Conservation (phyloP, 2,888 invertebrate species). For the Agrotis exclamationis region DNA sequence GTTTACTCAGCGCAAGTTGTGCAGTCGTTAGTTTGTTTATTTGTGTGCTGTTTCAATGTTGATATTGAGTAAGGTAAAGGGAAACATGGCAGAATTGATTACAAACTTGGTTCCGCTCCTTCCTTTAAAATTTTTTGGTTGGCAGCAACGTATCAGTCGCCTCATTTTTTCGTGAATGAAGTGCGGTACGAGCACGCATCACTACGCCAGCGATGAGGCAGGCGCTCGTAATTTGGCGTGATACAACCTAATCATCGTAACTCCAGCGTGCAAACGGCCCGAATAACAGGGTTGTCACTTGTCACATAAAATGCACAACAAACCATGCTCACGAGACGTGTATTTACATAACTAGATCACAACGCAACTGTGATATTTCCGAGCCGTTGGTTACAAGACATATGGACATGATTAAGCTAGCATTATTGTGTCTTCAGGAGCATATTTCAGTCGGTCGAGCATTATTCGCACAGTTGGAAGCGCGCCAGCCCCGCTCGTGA, state of each 20-base stretch:
- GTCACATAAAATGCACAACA: slow-evolving; percentile 55
- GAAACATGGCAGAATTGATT: slow-evolving; percentile 15
- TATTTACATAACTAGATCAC: slow-evolving; percentile 65
- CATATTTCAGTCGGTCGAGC: slow-evolving; percentile 71
- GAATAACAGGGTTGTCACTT: slow-evolving; percentile 47
- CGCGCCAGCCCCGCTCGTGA: slow-evolving; percentile 66
- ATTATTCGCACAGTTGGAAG: slow-evolving; percentile 66
- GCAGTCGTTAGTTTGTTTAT: slow-evolving; percentile 49
- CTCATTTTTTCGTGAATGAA: slow-evolving; percentile 5
- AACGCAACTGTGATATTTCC: slow-evolving; percentile 70
- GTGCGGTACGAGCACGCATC: slow-evolving; percentile 16
- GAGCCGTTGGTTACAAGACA: slow-evolving; percentile 69
- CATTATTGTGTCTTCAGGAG: slow-evolving; percentile 75
- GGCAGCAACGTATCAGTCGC: not conserved
- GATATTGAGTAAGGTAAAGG: slow-evolving; percentile 17
- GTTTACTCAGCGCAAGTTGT: slow-evolving; percentile 48
- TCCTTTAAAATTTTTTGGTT: not conserved
- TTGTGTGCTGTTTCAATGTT: slow-evolving; percentile 38
- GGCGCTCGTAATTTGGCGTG: slow-evolving; percentile 35
- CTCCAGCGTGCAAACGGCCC: slow-evolving; percentile 34
- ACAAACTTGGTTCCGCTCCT: not conserved
- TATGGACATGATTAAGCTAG: slow-evolving; percentile 74
- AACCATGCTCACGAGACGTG: slow-evolving; percentile 35
- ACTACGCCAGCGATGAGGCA: slow-evolving; percentile 20
- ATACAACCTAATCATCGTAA: slow-evolving; percentile 55